Conservation (phyloP, 2,113 vertebrate genomes). For the Syngnathus typhle region DNA sequence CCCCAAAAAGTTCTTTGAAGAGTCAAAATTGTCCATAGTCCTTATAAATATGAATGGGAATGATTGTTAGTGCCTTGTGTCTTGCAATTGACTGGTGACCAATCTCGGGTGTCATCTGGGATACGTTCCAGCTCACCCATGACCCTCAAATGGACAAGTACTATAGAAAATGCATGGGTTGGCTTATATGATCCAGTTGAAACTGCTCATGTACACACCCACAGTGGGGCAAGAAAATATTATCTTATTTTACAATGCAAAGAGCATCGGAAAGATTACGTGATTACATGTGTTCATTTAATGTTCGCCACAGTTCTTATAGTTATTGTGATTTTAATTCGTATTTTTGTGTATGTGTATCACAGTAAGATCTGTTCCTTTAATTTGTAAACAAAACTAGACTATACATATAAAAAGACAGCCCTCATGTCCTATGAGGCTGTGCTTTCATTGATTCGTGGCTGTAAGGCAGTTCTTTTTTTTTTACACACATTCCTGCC, state of each 20-base stretch:
- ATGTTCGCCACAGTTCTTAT: neutral
- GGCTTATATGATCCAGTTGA: no score
- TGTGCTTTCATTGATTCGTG: neutral
- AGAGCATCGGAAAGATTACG: no score
- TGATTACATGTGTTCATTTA: neutral
- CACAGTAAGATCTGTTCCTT: neutral
- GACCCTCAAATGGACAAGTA: no score
- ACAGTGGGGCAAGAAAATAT: no score
- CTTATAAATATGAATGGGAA: neutral
- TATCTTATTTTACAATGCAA: no score
- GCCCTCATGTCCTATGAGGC: neutral
- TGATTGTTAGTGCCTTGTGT: neutral
- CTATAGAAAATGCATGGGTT: no score
- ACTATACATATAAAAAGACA: neutral
- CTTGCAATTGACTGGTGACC: no score
- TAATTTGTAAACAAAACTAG: neutral
- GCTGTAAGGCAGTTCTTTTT: constrained; percentile 33
- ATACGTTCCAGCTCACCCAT: no score
- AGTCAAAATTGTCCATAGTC: neutral
- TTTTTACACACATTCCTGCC: constrained; percentile 46
- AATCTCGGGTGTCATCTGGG: no score
- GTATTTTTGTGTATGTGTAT: neutral
- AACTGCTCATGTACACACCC: no score
- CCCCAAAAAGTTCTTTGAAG: no score
- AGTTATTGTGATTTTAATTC: neutral